Base-by-base conservation (phyloP, 1,140 invertebrate species). In the Drosophila lowei region DNA sequence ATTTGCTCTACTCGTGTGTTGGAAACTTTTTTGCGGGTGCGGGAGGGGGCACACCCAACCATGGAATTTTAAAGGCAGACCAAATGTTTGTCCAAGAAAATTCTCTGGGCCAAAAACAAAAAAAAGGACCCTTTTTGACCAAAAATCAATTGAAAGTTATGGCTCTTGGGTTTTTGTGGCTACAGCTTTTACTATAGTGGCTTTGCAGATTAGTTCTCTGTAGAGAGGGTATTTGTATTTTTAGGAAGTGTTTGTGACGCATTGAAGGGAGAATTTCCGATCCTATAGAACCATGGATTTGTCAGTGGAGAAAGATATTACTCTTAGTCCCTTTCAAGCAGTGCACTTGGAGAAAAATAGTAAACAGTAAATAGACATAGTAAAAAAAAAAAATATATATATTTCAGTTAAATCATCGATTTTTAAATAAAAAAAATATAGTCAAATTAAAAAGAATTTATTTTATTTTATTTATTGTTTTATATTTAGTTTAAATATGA, bases 61-160 rank as follows among this genome's bases (percentile, higher is more conserved):
- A 58, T 41, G 54, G 2, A 70, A 60, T 41, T 75, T 58, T 61
- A 68, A 60, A 52, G 63, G 44, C 57, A 61, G 11, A 38, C 60
- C 55, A 77, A 72, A 65, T 76, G 76, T 84, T 79, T 84, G 66
- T 15, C 43, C 44, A 80, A 66, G 56, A 62, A 60, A 62, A 72
- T 56, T 58, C 66, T 66, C 64, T 49, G 75, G 66, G 57, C 54
- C 25, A 52, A 80, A 59, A 77, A 77, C 54, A 21, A 52, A 80
- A 59, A 77, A 77, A 68, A 68, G 44, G 11, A 13, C 0, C 34
- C 34, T 5, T 13, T 48, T 63, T 64, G 28, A 58, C 48, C 47
- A 75, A 79, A 86, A 86, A 80, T 86, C 72, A 73, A 77, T 86
- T 74, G 58, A 73, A 88, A 78, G 62, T 85, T 75, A 70, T 16